Evolutionary conservation across 2,113 vertebrate genomes (phyloP).

Genomic region (Hydrochoerus hydrochaeris): DNA sequence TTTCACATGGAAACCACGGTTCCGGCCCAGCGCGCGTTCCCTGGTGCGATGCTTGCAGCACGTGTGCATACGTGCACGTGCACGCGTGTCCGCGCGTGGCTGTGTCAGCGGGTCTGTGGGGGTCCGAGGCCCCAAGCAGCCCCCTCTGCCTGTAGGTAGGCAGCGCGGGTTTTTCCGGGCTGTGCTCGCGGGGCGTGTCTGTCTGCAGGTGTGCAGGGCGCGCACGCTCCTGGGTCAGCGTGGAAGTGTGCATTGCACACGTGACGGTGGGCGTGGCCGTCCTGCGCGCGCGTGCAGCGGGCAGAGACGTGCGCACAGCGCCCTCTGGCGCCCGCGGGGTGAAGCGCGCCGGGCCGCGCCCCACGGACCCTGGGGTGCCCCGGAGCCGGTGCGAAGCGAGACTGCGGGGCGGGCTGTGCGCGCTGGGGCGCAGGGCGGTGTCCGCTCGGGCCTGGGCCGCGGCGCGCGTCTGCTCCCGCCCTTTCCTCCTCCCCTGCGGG

Average conservation of each 20-base stretch:
- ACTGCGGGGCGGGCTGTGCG: too few species aligned
- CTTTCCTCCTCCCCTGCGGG: too few species aligned
- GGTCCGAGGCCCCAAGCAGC: background rate
- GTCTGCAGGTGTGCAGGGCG: background rate
- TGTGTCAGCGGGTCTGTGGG: background rate
- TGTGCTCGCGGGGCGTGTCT: background rate
- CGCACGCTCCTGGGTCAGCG: background rate
- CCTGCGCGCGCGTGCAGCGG: background rate
- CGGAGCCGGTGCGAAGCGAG: too few species aligned
- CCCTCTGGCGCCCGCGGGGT: too few species aligned
- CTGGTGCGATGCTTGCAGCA: background rate
- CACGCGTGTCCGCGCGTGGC: background rate
- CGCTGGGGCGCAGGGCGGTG: too few species aligned
- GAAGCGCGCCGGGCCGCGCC: too few species aligned
- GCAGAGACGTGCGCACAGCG: too few species aligned
- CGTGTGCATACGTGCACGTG: too few species aligned
- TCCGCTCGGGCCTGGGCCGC: too few species aligned
- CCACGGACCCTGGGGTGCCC: too few species aligned
- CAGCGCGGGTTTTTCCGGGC: too few species aligned
- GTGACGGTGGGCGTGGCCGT: background rate
- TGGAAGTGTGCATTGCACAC: background rate
- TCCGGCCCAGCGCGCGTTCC: background rate
- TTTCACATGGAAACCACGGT: background rate
- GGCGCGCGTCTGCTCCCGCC: too few species aligned
- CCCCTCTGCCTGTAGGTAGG: background rate